Evolutionary conservation across 2,797 vertebrate species (phyloP), one percentile per base, ranked within the genome.

Genomic region (Xyrichtys novacula): DNA sequence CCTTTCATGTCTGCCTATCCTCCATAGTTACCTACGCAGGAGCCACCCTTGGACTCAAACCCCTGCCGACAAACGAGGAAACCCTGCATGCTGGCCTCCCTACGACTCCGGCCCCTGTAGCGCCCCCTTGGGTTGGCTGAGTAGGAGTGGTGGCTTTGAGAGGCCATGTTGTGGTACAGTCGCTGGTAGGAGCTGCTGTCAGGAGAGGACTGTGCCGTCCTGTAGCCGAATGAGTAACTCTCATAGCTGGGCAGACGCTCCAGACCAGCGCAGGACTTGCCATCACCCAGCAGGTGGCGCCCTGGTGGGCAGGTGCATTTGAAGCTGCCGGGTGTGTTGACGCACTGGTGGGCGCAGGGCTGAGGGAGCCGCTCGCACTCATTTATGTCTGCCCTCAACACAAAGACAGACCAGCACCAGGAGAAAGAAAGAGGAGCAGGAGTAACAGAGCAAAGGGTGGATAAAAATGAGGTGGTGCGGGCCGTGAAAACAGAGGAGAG

Each of bases 281-380:
- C 97, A 60, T 99, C 98, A 42, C 96, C 97, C 91, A 99, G 93
- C 88, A 99, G 94, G 69, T 95, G 94, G 87, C 94, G 96, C 76
- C 97, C 97, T 25, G 96, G 89, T 1, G 95, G 97, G 94, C 98
- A 99, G 83, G 92, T 56, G 93, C 97, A 99, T 93, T 93, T 95
- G 96, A 95, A 99, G 96, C 96, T 98, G 95, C 97, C 95, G 0
- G 95, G 96, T 76, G 88, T 96, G 96, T 98, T 98, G 95, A 95
- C 77, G 86, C 98, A 99, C 72, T 89, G 95, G 94, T 96, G 93
- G 65, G 96, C 97, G 87, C 98, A 99, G 88, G 96, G 96, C 75
- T 94, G 95, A 53, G 95, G 96, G 67, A 94, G 93, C 87, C 93
- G 93, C 86, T 97, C 96, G 74, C 98, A 99, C 93, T 99, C 97